Conservation (phyloP, 2,888 invertebrate genomes). For the Pheosia gnoma region DNA sequence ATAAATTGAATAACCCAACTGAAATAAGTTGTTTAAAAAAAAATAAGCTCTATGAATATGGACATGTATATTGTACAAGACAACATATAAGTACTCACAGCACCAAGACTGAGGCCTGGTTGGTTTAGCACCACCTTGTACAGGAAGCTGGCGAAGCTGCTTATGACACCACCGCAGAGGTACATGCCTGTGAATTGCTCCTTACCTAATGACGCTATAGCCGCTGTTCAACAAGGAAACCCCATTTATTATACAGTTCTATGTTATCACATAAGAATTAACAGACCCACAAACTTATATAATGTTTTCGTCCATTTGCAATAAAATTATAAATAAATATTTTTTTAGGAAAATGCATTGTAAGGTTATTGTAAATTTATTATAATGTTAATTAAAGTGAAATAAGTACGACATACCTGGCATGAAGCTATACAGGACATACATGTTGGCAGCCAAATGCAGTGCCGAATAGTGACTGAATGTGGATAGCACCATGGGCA, state of each 20-base stretch:
- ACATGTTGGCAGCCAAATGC: slow-evolving; percentile 98
- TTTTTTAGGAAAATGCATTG: too few species aligned
- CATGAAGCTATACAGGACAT: slow-evolving; percentile 94
- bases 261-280: too few species aligned
- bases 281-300: too few species aligned
- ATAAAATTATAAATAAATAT: too few species aligned
- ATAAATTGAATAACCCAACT: too few species aligned
- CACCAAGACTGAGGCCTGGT: slow-evolving; percentile 94
- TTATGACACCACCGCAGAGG: slow-evolving; percentile 93
- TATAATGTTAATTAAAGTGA: too few species aligned
- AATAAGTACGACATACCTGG: slow-evolving; percentile 58
- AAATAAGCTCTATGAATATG: too few species aligned
- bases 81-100: slow-evolving; percentile 86
- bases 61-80: not conserved
- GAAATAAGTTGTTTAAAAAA: too few species aligned
- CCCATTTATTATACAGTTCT: too few species aligned
- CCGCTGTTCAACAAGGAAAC: slow-evolving; percentile 67
- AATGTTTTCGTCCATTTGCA: too few species aligned
- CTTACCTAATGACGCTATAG: slow-evolving; percentile 90
- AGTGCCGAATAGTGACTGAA: slow-evolving; percentile 96
- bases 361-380: too few species aligned
- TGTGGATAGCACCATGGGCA: slow-evolving; percentile 96
- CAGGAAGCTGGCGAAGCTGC: slow-evolving; percentile 93
- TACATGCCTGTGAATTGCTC: slow-evolving; percentile 97
- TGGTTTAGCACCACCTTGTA: slow-evolving; percentile 89